Evolutionary conservation across 2,113 vertebrate species (phyloP), one percentile per base, ranked within the genome.

Genomic region (Rynchops niger): DNA sequence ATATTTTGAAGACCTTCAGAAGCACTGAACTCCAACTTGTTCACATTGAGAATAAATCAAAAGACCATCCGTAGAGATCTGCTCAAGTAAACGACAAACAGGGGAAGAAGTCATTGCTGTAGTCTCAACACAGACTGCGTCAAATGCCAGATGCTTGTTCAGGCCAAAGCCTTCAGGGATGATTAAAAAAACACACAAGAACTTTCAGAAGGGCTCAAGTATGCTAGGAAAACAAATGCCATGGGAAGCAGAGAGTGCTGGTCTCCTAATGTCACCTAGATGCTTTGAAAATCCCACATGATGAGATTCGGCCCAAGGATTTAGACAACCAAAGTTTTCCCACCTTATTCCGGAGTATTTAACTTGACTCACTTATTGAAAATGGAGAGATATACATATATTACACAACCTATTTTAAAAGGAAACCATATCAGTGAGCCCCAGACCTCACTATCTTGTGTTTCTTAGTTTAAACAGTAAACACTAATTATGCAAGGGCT

Each of bases 91-190:
- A 85, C 1, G 53, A 95, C 73, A 70, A 94, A 85, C n/a, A 69
- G 29, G n/a, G 34, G 34, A 69, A 91, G 45, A 83, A 77, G 66
- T 73, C 62, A 88, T 61, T 79, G 74, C 89, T 91, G 90, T 50
- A 81, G 47, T 71, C 81, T 96, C 79, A 91, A 80, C 61, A 74
- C 21, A 90, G 74, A 73, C 62, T 82, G 63, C 22, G 2, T 82
- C 89, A 88, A 94, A 96, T 87, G 52, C 79, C 80, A 92, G 80
- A 90, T 94, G 82, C 82, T 81, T 86, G 55, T 52, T 88, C 69
- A 63, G 90, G 78, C 91, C 93, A 95, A 80, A 95, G 74, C 73
- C 82, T 95, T 96, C 85, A 70, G 91, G 66, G 92, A 82, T 92
- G 85, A 93, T 88, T 87, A 56, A 91, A 95, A 93, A 91, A 84